Percentiles rank a stretch among this genome's conserved stretches.
These are phyloP conservation scores for Microtus pennsylvanicus DNA, from an alignment of 2,113 vertebrate species.

Conservation along the genomic window DNA sequence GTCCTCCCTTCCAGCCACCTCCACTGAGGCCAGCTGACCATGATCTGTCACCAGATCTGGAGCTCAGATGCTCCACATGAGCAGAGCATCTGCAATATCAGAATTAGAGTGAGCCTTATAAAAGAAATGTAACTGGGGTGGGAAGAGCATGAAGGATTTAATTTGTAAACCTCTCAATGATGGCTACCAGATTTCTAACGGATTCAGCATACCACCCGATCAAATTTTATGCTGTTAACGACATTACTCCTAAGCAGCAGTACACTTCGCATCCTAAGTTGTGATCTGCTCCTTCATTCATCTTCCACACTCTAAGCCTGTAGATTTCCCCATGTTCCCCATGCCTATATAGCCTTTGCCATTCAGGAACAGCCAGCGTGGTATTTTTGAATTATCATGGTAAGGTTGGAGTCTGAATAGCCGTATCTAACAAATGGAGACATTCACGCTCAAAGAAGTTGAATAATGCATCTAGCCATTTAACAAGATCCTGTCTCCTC, in stretches of 20 bases:
- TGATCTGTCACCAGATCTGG: slow-evolving; percentile 61
- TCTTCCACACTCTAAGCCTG: neutral
- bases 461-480: neutral
- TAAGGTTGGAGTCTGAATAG: neutral
- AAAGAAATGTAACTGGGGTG: neutral
- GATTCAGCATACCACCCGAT: neutral
- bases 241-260: neutral
- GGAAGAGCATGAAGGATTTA: neutral
- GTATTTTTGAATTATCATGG: neutral
- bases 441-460: neutral
- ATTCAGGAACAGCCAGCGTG: neutral
- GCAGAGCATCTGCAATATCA: neutral
- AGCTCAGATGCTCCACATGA: slow-evolving; percentile 34
- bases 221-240: neutral
- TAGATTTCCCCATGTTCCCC: neutral
- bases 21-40: slow-evolving; percentile 46
- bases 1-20: slow-evolving; percentile 59
- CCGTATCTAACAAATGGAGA: neutral
- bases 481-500: neutral
- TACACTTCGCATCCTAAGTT: neutral
- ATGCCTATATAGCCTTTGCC: neutral
- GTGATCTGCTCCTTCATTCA: neutral
- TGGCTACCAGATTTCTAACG: neutral
- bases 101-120: neutral
- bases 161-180: neutral